Evolutionary conservation across 2,888 invertebrate species (phyloP), one percentile per base, ranked within the genome.

Genomic region (Odontomyia ornata): DNA sequence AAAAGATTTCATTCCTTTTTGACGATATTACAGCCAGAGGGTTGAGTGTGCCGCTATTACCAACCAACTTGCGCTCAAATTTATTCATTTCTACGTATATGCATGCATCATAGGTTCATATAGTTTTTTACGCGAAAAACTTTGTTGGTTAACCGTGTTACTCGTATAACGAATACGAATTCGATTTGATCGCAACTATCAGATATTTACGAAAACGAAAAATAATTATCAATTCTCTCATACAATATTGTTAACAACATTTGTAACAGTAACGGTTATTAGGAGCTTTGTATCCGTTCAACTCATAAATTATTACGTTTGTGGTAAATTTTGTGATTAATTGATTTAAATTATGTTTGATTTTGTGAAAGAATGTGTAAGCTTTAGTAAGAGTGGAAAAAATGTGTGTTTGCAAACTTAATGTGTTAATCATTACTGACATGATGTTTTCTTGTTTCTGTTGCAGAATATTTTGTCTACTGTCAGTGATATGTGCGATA

Each of bases 401-500:
- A 36, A 36, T 36, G 3, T 5, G 9, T 36, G 36, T 3, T 9
- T 36, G 36, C n/a, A n/a, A n/a, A n/a, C n/a, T n/a, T 36, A 3
- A 36, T 36, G 36, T 36, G 36, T 36, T 36, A 52, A 52, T 52
- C 5, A 4, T 52, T n/a, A 4, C 18, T 52, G 13, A n/a, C 15
- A 52, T 52, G 4, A 9, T 52, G 15, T 52, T 43, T 67, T 46
- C 9, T 36, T 36, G 9, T 36, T 36, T 36, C 3, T 9, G 3
- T 73, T 73, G 25, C 73, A 73, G 73, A 73, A 73, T 73, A 73
- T 73, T 9, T 36, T 73, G 73, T 23, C 5, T 57, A 60, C 23
- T 76, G 56, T 72, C 75, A 75, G 18, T 71, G 28, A 30, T 67
- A 69, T 69, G 71, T 47, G 57, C 72, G 43, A 72, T 72, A 43